Percentiles rank a stretch among this genome's conserved stretches.
Conservation (phyloP, 2,797 vertebrate species). For the Myripristis jacobus region DNA sequence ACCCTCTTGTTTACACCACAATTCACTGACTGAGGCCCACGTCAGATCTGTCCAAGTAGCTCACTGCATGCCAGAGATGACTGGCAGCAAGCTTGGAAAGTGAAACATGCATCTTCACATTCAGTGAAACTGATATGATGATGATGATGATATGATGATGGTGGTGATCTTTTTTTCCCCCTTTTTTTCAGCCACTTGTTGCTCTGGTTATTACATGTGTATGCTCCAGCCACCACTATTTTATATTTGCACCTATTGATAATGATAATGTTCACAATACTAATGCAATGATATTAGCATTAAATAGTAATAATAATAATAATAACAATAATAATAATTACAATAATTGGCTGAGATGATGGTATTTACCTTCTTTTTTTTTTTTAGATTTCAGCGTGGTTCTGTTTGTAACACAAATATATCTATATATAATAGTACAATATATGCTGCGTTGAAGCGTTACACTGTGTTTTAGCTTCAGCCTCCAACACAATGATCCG, state of each 20-base stretch:
- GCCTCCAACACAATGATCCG: background rate
- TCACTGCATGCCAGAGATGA: slow-evolving; percentile 53
- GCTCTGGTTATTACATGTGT: background rate
- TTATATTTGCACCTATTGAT: background rate
- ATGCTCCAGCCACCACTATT: background rate
- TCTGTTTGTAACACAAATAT: background rate
- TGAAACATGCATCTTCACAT: slow-evolving; percentile 47
- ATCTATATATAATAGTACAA: too few species aligned
- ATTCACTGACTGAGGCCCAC: slow-evolving; percentile 73
- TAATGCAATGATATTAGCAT: background rate
- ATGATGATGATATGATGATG: slow-evolving; percentile 25
- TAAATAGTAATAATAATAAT: too few species aligned
- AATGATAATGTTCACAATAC: background rate
- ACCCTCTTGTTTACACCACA: slow-evolving; percentile 77
- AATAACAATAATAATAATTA: background rate
- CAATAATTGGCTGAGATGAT: background rate
- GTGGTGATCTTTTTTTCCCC: slow-evolving; percentile 19
- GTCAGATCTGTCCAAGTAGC: slow-evolving; percentile 49
- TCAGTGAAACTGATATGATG: slow-evolving; percentile 47
- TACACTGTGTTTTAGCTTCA: too few species aligned
- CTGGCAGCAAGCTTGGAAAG: slow-evolving; percentile 46
- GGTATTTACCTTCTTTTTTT: background rate
- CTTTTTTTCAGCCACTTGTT: slow-evolving; percentile 16
- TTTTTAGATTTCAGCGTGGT: background rate
- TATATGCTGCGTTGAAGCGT: too few species aligned